Evolutionary conservation across 2,888 invertebrate species (phyloP).

Genomic region (Lepeophtheirus nordmannii): DNA sequence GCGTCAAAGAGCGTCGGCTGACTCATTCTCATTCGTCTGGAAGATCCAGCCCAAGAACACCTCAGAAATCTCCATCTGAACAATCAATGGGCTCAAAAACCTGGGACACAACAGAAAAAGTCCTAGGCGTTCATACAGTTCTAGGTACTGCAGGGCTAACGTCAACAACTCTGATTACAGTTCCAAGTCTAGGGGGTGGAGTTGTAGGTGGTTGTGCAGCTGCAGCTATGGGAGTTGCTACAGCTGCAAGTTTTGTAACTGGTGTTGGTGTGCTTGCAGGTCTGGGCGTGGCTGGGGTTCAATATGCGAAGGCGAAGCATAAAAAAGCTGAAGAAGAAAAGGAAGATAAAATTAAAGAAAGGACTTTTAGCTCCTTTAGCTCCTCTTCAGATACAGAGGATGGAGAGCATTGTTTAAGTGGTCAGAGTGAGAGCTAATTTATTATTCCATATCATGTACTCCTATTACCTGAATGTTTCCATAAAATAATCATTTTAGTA

Average conservation of each 20-base stretch:
- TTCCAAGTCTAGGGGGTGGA: not conserved
- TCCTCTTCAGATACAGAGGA: not conserved
- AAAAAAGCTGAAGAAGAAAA: not conserved
- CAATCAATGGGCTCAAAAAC: not conserved
- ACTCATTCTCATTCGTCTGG: not conserved
- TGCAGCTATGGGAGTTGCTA: not conserved
- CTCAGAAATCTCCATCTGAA: not conserved
- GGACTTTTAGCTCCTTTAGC: not conserved
- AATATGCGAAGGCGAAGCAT: slow-evolving; percentile 1
- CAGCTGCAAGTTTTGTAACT: not conserved
- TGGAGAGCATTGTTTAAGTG: not conserved
- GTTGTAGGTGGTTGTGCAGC: not conserved
- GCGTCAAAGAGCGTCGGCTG: not conserved
- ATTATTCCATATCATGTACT: too few relatives aligned
- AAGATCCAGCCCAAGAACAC: not conserved
- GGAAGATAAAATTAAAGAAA: not conserved
- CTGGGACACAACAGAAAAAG: not conserved
- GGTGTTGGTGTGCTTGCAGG: not conserved
- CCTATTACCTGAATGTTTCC: too few relatives aligned
- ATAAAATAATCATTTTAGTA: too few relatives aligned
- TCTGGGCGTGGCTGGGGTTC: not conserved
- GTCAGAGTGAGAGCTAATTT: not conserved
- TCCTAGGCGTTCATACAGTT: not conserved
- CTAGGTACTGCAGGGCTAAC: not conserved
- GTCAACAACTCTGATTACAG: not conserved